Evolutionary conservation across 2,113 vertebrate genomes (phyloP).

Genomic region (Alexandromys fortis): DNA sequence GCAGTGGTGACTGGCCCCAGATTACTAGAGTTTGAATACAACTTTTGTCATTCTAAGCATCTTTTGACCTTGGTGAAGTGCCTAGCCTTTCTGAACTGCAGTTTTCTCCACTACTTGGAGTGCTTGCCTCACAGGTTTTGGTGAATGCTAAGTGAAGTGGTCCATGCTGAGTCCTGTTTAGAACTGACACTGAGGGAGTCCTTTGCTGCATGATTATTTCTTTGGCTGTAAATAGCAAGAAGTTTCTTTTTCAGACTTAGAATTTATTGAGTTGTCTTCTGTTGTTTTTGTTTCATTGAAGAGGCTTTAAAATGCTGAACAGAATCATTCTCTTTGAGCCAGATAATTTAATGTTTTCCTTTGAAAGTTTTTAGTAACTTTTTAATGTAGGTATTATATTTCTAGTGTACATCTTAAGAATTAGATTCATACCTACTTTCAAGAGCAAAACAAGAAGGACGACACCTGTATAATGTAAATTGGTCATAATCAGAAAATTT

Average conservation of each 20-base stretch:
- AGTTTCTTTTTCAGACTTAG: constrained; percentile 55
- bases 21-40: constrained; percentile 41
- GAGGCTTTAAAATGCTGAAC: constrained; percentile 51
- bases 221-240: constrained; percentile 21
- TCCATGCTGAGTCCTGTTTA: not conserved
- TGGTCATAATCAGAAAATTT: constrained; percentile 15
- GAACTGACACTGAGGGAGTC: constrained; percentile 4
- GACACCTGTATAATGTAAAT: not conserved
- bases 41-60: constrained; percentile 49
- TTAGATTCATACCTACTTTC: constrained; percentile 1
- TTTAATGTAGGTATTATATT: not conserved
- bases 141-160: not conserved
- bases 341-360: not conserved
- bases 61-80: constrained; percentile 54
- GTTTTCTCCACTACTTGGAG: constrained; percentile 31
- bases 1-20: not conserved
- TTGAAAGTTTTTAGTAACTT: constrained; percentile 48
- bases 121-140: not conserved
- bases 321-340: not conserved
- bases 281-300: constrained; percentile 54
- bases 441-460: constrained; percentile 7
- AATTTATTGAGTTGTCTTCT: constrained; percentile 52
- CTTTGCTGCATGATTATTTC: not conserved
- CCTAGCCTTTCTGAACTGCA: not conserved
- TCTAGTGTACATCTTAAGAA: constrained; percentile 30